Percentiles rank a stretch among this genome's conserved stretches.
Conservation (phyloP, 2,888 invertebrate genomes). For the Antitype chi region DNA sequence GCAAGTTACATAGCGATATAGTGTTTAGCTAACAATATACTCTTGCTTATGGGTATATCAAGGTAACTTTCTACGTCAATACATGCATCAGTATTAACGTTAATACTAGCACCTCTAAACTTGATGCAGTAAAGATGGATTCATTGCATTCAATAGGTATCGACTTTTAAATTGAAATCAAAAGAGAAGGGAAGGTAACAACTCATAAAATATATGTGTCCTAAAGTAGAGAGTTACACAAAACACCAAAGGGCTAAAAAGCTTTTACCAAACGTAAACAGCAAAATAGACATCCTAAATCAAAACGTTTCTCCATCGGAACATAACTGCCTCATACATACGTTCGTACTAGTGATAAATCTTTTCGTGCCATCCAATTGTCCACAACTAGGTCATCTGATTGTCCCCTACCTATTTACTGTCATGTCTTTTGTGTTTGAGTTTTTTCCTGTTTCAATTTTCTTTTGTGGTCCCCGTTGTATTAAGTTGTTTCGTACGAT, state of each 20-base stretch:
- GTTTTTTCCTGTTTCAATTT: conserved; percentile 86
- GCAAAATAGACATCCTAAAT: conserved; percentile 62
- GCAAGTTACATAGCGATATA: conserved; percentile 12
- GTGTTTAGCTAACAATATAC: conserved; percentile 4
- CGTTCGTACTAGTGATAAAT: conserved; percentile 82
- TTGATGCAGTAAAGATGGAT: too few relatives aligned
- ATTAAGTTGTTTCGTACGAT: conserved; percentile 82
- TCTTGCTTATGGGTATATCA: neutral
- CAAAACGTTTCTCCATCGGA: conserved; percentile 60
- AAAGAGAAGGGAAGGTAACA: too few relatives aligned
- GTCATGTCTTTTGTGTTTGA: conserved; percentile 78
- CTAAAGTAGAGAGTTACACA: neutral
- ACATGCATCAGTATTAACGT: neutral
- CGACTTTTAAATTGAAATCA: neutral
- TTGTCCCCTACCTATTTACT: conserved; percentile 85
- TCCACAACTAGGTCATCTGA: conserved; percentile 87
- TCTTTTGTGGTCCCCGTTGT: conserved; percentile 82
- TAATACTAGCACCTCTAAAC: neutral
- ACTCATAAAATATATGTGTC: neutral
- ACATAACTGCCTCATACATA: conserved; percentile 71
- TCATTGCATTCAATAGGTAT: neutral
- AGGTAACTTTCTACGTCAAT: conserved; percentile 11
- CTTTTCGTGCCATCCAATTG: conserved; percentile 84
- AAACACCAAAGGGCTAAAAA: conserved; percentile 24
- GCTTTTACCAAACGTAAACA: conserved; percentile 33